These are phyloP conservation scores for Strigops habroptila DNA, from an alignment of 2,113 vertebrate species.

Conservation along the genomic window DNA sequence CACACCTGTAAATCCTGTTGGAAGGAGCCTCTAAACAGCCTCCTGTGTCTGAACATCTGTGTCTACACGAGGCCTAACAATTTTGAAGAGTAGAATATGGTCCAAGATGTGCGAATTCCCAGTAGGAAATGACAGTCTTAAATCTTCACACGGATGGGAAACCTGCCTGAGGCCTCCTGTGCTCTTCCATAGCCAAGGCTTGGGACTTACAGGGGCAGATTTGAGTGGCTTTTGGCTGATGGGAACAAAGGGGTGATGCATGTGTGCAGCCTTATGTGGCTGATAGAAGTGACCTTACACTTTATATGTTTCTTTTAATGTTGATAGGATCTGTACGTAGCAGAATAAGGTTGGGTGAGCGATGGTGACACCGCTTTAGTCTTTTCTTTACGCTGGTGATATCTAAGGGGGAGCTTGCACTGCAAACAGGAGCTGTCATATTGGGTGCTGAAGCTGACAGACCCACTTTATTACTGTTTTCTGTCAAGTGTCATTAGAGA, in stretches of 20 bases:
- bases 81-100: not conserved
- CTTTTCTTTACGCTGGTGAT: not conserved
- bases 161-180: not conserved
- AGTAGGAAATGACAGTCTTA: not conserved
- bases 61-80: not conserved
- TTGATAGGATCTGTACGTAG: rapidly evolving
- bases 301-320: not conserved
- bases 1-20: not conserved
- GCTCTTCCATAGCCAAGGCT: not conserved
- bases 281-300: rapidly evolving
- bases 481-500: not conserved
- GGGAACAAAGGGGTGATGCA: not conserved
- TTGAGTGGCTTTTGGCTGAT: rapidly evolving
- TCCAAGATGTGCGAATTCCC: not conserved
- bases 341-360: too few relatives aligned
- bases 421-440: not conserved
- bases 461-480: not conserved
- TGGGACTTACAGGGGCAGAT: not conserved
- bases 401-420: rapidly evolving
- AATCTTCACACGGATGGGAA: rapidly evolving
- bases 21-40: not conserved
- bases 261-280: rapidly evolving
- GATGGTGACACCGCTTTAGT: too few relatives aligned
- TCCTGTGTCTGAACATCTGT: rapidly evolving
- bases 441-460: rapidly evolving